These are phyloP conservation scores for Pseudolycoriella hygida DNA, from an alignment of 2,888 invertebrate genomes.

Conservation along the genomic window DNA sequence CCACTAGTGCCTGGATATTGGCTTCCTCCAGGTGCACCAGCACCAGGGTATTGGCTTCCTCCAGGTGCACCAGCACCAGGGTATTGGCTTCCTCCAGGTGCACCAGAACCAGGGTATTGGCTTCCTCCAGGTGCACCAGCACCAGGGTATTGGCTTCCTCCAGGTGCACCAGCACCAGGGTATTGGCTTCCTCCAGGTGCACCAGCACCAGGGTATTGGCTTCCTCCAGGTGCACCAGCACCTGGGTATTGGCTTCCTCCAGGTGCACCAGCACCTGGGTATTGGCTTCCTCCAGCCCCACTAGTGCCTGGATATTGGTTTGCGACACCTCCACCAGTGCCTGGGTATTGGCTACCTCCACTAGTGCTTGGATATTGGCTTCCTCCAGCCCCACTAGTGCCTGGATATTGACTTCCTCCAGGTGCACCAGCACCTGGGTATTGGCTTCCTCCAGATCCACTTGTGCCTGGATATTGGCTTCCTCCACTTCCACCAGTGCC, in stretches of 20 bases:
- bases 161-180: background rate
- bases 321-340: too few relatives aligned
- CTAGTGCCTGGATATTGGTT: too few relatives aligned
- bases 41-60: conserved; percentile 1
- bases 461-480: background rate
- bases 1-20: background rate
- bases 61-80: too few relatives aligned
- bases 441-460: conserved; percentile 1
- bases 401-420: too few relatives aligned
- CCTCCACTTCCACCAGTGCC: background rate
- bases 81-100: too few relatives aligned
- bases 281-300: too few relatives aligned
- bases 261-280: too few relatives aligned
- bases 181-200: too few relatives aligned
- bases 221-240: too few relatives aligned
- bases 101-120: background rate
- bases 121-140: background rate
- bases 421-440: background rate
- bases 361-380: background rate
- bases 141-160: background rate
- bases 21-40: conserved; percentile 2
- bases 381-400: conserved; percentile 1
- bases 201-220: too few relatives aligned
- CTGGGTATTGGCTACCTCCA: too few relatives aligned
- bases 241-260: too few relatives aligned